Conservation (phyloP, 2,797 vertebrate genomes). For the Labeo calbasu region DNA sequence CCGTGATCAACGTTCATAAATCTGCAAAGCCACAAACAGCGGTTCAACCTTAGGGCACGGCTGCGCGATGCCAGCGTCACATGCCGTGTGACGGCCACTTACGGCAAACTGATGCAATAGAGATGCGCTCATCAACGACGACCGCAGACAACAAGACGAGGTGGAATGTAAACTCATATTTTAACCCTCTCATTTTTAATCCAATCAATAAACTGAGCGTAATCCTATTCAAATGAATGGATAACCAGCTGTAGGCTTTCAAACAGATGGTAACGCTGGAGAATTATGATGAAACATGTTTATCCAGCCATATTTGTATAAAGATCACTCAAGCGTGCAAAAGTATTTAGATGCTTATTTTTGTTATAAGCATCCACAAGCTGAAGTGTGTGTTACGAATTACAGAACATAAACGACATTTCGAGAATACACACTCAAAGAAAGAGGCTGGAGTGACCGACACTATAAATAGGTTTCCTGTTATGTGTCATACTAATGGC, state of each 20-base stretch:
- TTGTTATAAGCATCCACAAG: slow-evolving; percentile 45
- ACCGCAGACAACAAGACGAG: neutral
- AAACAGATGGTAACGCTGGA: slow-evolving; percentile 18
- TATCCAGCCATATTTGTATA: slow-evolving; percentile 34
- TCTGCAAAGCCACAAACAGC: slow-evolving; percentile 35
- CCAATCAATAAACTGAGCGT: slow-evolving; percentile 19
- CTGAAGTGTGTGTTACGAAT: slow-evolving; percentile 42
- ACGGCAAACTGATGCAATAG: slow-evolving; percentile 9
- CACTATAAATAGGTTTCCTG: slow-evolving; percentile 46
- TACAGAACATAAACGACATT: slow-evolving; percentile 32
- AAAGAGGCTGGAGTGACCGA: slow-evolving; percentile 5
- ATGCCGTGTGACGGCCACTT: neutral
- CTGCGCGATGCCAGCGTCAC: slow-evolving; percentile 10
- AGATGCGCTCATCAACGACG: slow-evolving; percentile 14
- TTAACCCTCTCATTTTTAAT: neutral
- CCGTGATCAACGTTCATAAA: slow-evolving; percentile 46
- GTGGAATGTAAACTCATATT: neutral
- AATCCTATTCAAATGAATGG: slow-evolving; percentile 21
- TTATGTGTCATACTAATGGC: slow-evolving; percentile 30
- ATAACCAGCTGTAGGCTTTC: slow-evolving; percentile 27
- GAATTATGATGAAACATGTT: slow-evolving; percentile 28
- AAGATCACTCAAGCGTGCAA: slow-evolving; percentile 27
- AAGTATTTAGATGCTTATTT: slow-evolving; percentile 45
- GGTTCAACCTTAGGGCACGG: slow-evolving; percentile 4
- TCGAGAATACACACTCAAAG: slow-evolving; percentile 19